A percentile compares a stretch with the other conserved stretches of the same genome.
Evolutionary conservation across 1,140 invertebrate genomes (phyloP).

Genomic region (Nasonia giraulti): DNA sequence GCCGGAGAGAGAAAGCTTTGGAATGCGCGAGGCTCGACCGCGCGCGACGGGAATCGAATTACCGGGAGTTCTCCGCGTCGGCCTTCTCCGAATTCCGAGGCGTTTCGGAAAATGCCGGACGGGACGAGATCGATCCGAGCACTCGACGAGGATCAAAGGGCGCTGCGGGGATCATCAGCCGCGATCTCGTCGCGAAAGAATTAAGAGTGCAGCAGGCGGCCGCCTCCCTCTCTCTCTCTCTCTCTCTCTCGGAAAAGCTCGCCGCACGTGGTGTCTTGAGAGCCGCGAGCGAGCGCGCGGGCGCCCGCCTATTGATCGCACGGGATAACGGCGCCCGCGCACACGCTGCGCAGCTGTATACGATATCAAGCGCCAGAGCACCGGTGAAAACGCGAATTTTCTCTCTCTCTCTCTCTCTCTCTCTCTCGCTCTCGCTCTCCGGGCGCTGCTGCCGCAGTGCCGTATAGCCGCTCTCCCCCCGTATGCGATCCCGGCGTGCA

Average conservation of each 20-base stretch:
- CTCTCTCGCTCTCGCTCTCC: no score
- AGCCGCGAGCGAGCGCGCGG: slow-evolving; percentile 12
- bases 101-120: not conserved
- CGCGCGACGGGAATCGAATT: no score
- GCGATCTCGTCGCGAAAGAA: not conserved
- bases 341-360: slow-evolving; percentile 1
- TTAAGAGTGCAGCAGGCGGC: slow-evolving; percentile 23
- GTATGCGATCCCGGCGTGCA: no score
- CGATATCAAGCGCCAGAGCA: not conserved
- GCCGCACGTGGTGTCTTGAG: slow-evolving; percentile 36
- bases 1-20: not conserved
- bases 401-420: not conserved
- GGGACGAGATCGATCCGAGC: no score
- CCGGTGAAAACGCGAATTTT: slow-evolving; percentile 5
- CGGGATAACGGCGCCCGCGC: slow-evolving; percentile 31
- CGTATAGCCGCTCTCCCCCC: not conserved
- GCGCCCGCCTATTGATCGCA: slow-evolving; percentile 41
- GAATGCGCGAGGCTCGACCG: not conserved
- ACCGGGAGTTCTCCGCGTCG: not conserved
- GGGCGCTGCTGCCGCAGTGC: not conserved
- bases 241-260: slow-evolving; percentile 13
- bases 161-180: no score
- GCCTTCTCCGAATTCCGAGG: not conserved
- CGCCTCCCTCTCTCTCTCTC: slow-evolving; percentile 27
- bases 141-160: no score